phyloP scores from a whole-genome alignment of 2,113 vertebrate species.

The Menura novaehollandiae region DNA sequence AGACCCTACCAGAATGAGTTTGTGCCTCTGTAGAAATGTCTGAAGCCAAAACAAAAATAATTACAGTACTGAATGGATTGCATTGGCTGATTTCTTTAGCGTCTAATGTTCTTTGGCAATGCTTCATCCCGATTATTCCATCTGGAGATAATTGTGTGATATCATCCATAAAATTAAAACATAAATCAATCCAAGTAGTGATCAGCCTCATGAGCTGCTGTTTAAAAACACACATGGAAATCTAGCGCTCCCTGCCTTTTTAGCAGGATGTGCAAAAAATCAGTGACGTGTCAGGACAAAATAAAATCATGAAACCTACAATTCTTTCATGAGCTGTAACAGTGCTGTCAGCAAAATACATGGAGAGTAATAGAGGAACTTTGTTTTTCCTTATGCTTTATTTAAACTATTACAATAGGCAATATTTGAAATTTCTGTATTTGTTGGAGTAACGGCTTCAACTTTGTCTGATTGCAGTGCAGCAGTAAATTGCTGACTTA shows the following conservation, averaged over 20 bases:
- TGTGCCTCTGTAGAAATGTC: constrained; percentile 45
- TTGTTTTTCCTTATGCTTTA: neutral
- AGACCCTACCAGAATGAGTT: neutral
- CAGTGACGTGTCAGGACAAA: neutral
- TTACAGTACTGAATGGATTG: constrained; percentile 66
- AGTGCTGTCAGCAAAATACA: neutral
- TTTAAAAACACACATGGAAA: constrained; percentile 27
- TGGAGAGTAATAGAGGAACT: neutral
- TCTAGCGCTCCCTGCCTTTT: constrained; percentile 13
- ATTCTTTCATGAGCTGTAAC: neutral
- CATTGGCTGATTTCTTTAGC: constrained; percentile 57
- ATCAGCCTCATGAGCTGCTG: constrained; percentile 54
- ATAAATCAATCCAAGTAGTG: constrained; percentile 73
- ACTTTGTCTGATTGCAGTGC: neutral
- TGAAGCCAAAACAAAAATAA: constrained; percentile 75
- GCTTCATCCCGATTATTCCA: constrained; percentile 73
- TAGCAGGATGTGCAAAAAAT: neutral
- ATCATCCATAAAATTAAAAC: constrained; percentile 81
- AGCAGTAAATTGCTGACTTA: neutral
- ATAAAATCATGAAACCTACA: neutral
- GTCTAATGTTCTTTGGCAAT: constrained; percentile 73
- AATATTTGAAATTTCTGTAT: neutral
- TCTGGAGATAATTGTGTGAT: constrained; percentile 82
- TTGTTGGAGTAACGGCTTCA: neutral
- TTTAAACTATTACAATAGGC: neutral